A percentile compares a stretch with the other conserved stretches of the same genome.
These are phyloP conservation scores for Pilophorus perplexus DNA, from an alignment of 2,888 invertebrate genomes.

Conservation along the genomic window DNA sequence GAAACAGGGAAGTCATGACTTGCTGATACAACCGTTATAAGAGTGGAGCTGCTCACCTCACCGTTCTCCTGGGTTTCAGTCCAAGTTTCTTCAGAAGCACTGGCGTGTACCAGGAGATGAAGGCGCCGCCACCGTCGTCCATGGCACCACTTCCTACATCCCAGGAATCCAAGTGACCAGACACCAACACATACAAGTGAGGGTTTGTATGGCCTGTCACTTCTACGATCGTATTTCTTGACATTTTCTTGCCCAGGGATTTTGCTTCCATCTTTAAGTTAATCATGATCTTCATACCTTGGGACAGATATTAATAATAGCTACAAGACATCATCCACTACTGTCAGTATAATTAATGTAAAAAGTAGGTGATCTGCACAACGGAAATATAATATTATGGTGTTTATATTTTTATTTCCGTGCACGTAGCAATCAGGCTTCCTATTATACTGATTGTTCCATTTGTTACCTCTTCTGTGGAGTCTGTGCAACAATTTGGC, in stretches of 20 bases:
- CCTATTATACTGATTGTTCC: not conserved
- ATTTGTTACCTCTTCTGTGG: slow-evolving; percentile 56
- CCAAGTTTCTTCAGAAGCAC: slow-evolving; percentile 64
- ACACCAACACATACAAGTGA: slow-evolving; percentile 66
- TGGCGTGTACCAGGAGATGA: slow-evolving; percentile 73
- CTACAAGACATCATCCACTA: no score
- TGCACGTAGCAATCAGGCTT: no score
- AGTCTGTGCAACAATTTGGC: slow-evolving; percentile 69
- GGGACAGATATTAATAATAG: slow-evolving; percentile 12
- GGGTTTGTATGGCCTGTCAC: slow-evolving; percentile 58
- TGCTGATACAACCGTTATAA: no score
- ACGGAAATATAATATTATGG: no score
- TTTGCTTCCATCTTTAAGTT: slow-evolving; percentile 66
- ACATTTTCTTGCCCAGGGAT: slow-evolving; percentile 58
- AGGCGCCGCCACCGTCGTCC: slow-evolving; percentile 81
- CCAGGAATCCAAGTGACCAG: slow-evolving; percentile 85
- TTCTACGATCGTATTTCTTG: slow-evolving; percentile 73
- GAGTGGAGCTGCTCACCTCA: slow-evolving; percentile 56
- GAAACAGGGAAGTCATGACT: no score
- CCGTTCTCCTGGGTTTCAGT: slow-evolving; percentile 66
- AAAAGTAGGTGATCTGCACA: no score
- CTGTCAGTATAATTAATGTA: no score
- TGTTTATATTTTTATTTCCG: no score
- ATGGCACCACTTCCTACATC: slow-evolving; percentile 84
- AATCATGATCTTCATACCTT: slow-evolving; percentile 56